Percentiles rank a stretch among this genome's conserved stretches.
These are phyloP conservation scores for Zaprionus tsacasi DNA, from an alignment of 1,140 invertebrate species.

Conservation along the genomic window DNA sequence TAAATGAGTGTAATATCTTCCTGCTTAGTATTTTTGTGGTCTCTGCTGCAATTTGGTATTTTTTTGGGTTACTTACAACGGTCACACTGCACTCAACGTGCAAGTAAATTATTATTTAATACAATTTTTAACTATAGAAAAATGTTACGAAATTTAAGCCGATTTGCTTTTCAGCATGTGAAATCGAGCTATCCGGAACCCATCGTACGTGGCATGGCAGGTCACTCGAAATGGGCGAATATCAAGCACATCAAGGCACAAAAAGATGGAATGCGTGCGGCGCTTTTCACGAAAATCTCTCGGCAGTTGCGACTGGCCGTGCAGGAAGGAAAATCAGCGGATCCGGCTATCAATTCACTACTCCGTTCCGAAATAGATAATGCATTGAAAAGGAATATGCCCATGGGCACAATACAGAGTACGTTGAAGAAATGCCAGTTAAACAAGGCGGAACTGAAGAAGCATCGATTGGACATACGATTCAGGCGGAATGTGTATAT, in stretches of 20 bases:
- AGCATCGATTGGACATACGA: slow-evolving; percentile 82
- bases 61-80: not conserved
- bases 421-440: slow-evolving; percentile 85
- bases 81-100: slow-evolving; percentile 4
- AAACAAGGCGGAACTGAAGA: slow-evolving; percentile 66
- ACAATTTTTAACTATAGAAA: slow-evolving; percentile 9
- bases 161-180: slow-evolving; percentile 6
- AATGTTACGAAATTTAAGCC: slow-evolving; percentile 35
- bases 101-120: slow-evolving; percentile 13
- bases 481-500: slow-evolving; percentile 72
- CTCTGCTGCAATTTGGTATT: not conserved
- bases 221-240: slow-evolving; percentile 91
- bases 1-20: not conserved
- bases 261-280: slow-evolving; percentile 86
- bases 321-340: slow-evolving; percentile 85
- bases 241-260: slow-evolving; percentile 88
- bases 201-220: slow-evolving; percentile 84
- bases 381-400: slow-evolving; percentile 87
- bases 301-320: slow-evolving; percentile 86
- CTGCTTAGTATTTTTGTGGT: not conserved
- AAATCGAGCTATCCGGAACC: not conserved
- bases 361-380: slow-evolving; percentile 86
- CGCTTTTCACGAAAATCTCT: slow-evolving; percentile 84
- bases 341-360: slow-evolving; percentile 86
- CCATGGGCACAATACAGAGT: slow-evolving; percentile 86